Evolutionary conservation across 2,797 vertebrate species (phyloP), one percentile per base, ranked within the genome.

Genomic region (Serranus cabrilla): DNA sequence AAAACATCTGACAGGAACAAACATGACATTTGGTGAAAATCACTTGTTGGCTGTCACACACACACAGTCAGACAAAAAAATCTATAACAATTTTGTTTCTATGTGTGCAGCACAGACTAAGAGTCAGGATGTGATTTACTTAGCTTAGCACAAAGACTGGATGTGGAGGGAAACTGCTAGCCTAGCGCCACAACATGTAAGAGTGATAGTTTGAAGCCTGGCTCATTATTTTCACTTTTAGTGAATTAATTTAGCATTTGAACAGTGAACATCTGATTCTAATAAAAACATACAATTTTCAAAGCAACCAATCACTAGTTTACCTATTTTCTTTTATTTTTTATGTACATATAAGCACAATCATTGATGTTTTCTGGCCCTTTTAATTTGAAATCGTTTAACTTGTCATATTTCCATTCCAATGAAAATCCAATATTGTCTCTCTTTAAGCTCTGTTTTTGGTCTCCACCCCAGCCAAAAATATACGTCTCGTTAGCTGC

Each of bases 1-100:
- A 51, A 46, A 76, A 49, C 31, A 42, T 27, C 40, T 13, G 75
- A 78, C 23, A 43, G 39, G 40, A 72, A 18, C 2, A 20, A 52
- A 54, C 56, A 72, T 3, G 5, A 63, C 18, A 37, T 43, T 70
- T 50, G 61, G 47, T 54, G 23, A 61, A 42, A 76, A 21, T 18
- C 39, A 69, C 69, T 52, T 63, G 31, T 66, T 59, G 47, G 10
- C 47, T 56, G 21, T 54, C 40, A 34, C 34, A 59, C 37, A 40
- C 31, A 37, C 25, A 57, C 10, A 73, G 18, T 2, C 14, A 17
- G 1, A 66, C 8, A 18, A 6, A 51, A 47, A 71, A 40, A 64
- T 55, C 45, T 10, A 31, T 13, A 64, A 39, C 7, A 37, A 21
- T 58, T 60, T 39, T 7, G 47, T 64, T 43, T n/a, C 2, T 13